These are phyloP conservation scores for Lepidocyrtinus sp. DNA, from an alignment of 2,888 invertebrate species.

Conservation along the genomic window DNA sequence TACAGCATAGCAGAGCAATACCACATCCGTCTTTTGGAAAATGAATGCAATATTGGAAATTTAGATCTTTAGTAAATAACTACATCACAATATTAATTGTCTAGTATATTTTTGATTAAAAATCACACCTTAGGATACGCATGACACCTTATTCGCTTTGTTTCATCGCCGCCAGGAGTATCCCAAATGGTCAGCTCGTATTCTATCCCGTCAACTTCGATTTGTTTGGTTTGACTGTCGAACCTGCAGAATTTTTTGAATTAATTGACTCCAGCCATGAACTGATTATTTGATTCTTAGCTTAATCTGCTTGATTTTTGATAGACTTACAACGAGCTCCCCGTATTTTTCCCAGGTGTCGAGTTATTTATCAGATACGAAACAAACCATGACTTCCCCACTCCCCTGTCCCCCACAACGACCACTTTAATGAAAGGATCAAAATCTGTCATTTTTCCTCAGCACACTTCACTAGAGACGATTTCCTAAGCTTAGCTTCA, in stretches of 20 bases:
- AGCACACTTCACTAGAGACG: background rate
- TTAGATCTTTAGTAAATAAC: too few relatives aligned
- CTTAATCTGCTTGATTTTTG: background rate
- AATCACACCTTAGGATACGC: slow-evolving; percentile 56
- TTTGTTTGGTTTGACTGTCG: slow-evolving; percentile 88
- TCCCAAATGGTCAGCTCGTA: slow-evolving; percentile 91
- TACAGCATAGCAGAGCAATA: slow-evolving; percentile 88
- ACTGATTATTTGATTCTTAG: background rate
- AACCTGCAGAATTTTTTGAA: too few relatives aligned
- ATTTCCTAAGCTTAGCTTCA: too few relatives aligned
- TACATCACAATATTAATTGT: too few relatives aligned
- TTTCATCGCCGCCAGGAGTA: slow-evolving; percentile 75
- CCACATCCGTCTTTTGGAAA: slow-evolving; percentile 84
- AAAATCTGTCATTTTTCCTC: slow-evolving; percentile 52
- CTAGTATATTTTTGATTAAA: too few relatives aligned
- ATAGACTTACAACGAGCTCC: slow-evolving; percentile 85
- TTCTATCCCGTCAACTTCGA: slow-evolving; percentile 84
- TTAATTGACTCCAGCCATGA: background rate
- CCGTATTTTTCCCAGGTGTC: slow-evolving; percentile 86
- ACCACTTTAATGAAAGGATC: slow-evolving; percentile 80
- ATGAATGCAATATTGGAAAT: too few relatives aligned
- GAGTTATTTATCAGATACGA: slow-evolving; percentile 87
- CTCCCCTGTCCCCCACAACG: slow-evolving; percentile 91
- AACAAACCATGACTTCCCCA: slow-evolving; percentile 91
- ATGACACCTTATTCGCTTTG: slow-evolving; percentile 52